Evolutionary conservation across 2,888 invertebrate genomes (phyloP), one percentile per base, ranked within the genome.

Genomic region (Holacanthella duospinosa): DNA sequence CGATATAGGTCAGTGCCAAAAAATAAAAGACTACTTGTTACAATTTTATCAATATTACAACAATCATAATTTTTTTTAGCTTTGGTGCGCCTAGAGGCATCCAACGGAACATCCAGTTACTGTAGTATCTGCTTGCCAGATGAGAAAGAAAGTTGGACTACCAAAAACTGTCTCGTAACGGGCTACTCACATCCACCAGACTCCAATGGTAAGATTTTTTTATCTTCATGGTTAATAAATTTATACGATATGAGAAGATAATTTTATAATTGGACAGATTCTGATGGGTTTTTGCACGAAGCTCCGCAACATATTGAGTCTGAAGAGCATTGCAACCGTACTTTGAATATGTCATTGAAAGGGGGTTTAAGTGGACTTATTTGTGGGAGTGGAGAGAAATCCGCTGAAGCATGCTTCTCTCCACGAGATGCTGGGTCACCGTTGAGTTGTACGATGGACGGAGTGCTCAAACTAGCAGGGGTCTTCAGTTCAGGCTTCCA

Each of bases 391-490:
- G 71, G 71, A 28, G 69, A 68, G 60, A 64, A 62, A 36, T 62
- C 65, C 2, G 68, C 67, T 1, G 71, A 70, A 60, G 71, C 69
- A 44, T 71, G 70, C 56, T 71, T 70, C 63, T 64, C 64, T 59
- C 71, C 71, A 1, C 53, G 71, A 25, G 71, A 71, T 55, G 70
- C 70, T 9, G 71, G 71, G 1, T 68, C 68, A 9, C 71, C 71
- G 2, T 54, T 71, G 55, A 69, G 68, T 2, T 71, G 71, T 53
- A 43, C 61, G 6, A 28, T 43, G 43, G 59, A 60, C 55, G 56
- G 55, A 4, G 62, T 59, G 28, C 9, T 28, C n/a, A 60, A 61
- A 36, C 60, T 70, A 21, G 64, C 66, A 29, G 71, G 71, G 2
- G 66, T 70, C 29, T 71, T 71, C 55, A 66, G 66, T 12, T 65